A percentile compares a stretch with the other conserved stretches of the same genome.
Evolutionary conservation across 1,140 invertebrate genomes (phyloP).

Genomic region (Drosophila nigromelanica): DNA sequence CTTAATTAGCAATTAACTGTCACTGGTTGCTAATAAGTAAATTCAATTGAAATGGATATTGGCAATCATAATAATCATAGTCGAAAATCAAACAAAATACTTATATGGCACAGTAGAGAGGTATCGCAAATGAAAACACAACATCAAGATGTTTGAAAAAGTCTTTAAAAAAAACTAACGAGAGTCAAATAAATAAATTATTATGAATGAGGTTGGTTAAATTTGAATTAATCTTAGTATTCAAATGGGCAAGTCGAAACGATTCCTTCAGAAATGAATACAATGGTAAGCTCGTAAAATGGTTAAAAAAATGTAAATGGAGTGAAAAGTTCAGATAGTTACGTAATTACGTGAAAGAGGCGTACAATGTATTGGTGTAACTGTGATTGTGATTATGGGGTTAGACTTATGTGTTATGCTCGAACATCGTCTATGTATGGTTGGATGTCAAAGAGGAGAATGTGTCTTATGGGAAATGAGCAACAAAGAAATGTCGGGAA

Average conservation of each 20-base stretch:
- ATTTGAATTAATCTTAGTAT: constrained; percentile 3
- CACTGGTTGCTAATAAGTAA: constrained; percentile 23
- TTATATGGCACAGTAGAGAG: constrained; percentile 42
- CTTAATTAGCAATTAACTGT: constrained; percentile 30
- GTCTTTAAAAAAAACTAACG: constrained; percentile 67
- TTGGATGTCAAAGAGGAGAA: constrained; percentile 15
- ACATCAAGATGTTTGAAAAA: constrained; percentile 82
- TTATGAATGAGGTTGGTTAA: constrained; percentile 54
- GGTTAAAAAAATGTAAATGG: constrained; percentile 19
- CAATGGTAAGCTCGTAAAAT: not conserved
- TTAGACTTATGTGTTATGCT: constrained; percentile 16
- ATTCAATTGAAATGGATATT: constrained; percentile 48
- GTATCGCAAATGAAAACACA: constrained; percentile 79
- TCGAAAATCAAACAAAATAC: constrained; percentile 70
- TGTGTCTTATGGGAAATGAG: constrained; percentile 52
- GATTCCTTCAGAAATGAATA: constrained; percentile 19
- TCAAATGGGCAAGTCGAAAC: constrained; percentile 26
- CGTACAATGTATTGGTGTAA: constrained; percentile 61
- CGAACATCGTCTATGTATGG: constrained; percentile 1
- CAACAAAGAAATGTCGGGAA: constrained; percentile 43
- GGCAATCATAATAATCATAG: constrained; percentile 52
- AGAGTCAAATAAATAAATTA: constrained; percentile 64
- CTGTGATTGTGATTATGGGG: constrained; percentile 54
- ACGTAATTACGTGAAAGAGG: constrained; percentile 54
- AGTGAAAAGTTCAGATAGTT: constrained; percentile 30